Base-by-base conservation (phyloP, 1,140 invertebrate genomes). In the Lasioglossum albipes region DNA sequence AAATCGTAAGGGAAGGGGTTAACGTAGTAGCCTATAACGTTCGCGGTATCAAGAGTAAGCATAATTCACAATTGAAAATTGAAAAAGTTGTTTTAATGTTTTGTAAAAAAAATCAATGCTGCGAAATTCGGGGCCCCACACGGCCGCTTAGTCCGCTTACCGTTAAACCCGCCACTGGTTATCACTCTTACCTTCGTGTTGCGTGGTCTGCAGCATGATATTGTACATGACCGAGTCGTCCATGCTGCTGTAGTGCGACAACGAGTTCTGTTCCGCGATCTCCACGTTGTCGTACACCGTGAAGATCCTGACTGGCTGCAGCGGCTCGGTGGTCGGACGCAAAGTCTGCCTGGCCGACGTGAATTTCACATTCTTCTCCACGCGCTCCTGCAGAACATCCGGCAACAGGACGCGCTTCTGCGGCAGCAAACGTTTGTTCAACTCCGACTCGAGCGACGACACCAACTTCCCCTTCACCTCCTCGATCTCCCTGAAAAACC, bases 241-340 rank as follows among this genome's bases (percentile, higher is more conserved):
- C 57, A 95, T 93, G 6, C 92, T 94, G 71, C 94, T 94, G 77
- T 96, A 96, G 54, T 95, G 94, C 16, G 94, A 93, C 7, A 92
- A 92, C 82, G 96, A 94, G 67, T 95, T 94, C 0, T 95, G 93
- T 65, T 96, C 94, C 20, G 94, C 94, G 3, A 97, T 94, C 83
- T 97, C 96, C n/a, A 97, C 94, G 83, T 97, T 97, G 79, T 97
- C 96, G 85, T 96, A 96, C 4, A 96, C 94, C 36, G 97, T 93
- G 75, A 95, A 96, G 18, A 97, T 94, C 31, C 96, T 93, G 13
- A 95, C 94, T 0, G 95, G 93, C n/a, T 95, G 93, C 13, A 97
- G 87, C 0, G 95, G 94, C 90, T 96, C 95, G 1, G 93, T 76
- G 16, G 88, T 90, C 0, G 84, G 88, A 16, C 85, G 81, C 7